Evolutionary conservation across 2,113 vertebrate genomes (phyloP), one percentile per base, ranked within the genome.

Genomic region (Forbesichthys papilliferus): DNA sequence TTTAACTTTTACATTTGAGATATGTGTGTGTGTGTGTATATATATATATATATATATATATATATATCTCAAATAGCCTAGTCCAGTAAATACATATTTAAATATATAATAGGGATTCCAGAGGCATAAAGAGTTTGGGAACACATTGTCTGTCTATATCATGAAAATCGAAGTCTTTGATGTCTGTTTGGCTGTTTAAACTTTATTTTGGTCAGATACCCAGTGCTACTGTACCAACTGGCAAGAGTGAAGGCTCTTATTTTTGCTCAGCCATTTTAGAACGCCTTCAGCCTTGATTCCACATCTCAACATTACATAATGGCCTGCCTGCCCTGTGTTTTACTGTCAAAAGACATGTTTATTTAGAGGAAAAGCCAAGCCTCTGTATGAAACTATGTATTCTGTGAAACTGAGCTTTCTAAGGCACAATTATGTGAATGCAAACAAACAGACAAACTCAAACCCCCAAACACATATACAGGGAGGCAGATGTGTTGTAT

Each of bases 291-390:
- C 16, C 4, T 66, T 76, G 33, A 67, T 58, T 68, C 27, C 58
- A 51, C 11, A 61, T 67, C 56, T 9, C n/a, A 66, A 12, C 68
- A 59, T 70, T 47, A 62, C 51, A 69, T 68, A 75, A 64, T 51
- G 42, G 33, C 10, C 63, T 47, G 27, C 13, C 66, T 11, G 13
- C 18, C 74, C 59, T 77, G 46, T 56, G 36, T 68, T 74, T 66
- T 70, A 6, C 62, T 63, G 69, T 53, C 48, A 42, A 67, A 49
- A 33, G 66, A 72, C 70, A 73, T 64, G 52, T 53, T 0, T 0
- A 46, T n/a, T 11, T 66, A n/a, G 34, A 61, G 57, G 57, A 36
- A 70, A 65, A 71, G 47, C 74, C 47, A 61, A 78, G 73, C 71
- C 16, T 66, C 63, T 53, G 10, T 47, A 11, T 52, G 68, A 71